Base-by-base conservation (phyloP, 2,888 invertebrate species). In the Gibbula magus region DNA sequence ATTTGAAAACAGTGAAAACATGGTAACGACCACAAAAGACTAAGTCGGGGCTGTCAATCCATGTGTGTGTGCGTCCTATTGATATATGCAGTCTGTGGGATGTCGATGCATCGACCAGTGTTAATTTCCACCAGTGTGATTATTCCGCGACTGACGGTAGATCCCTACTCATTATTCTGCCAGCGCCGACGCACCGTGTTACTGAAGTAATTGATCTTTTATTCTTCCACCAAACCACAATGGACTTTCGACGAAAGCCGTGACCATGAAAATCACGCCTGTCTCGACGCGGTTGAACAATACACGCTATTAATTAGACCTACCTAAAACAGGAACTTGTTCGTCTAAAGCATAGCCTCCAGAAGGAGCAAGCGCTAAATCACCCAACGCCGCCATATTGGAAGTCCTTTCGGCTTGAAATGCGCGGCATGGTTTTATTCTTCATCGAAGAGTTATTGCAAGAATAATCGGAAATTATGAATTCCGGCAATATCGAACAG, bases 291-390 rank as follows among this genome's bases (percentile, higher is more conserved):
- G 61, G 22, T 61, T 29, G 61, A 61, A 29, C 61, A 29, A 61
- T 61, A n/a, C 25, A 29, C 16, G 61, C 61, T 61, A 61, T 61
- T 29, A 61, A 61, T 61, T 61, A 61, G 61, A 61, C 25, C 61
- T 61, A 61, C 61, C 61, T 25, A 29, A 61, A 61, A 61, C 61
- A 61, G 61, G 61, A 61, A 61, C 61, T 61, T 61, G 61, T 61
- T 61, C 25, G 25, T 29, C 61, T 61, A 45, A 10, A 25, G 16
- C 25, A 25, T 61, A 61, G 25, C 61, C n/a, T 16, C 61, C 18
- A 61, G 61, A 29, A 29, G n/a, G 61, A 22, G 61, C 25, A 29
- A n/a, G 29, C 29, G 61, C 29, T 61, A 29, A 61, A 61, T 61
- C 29, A 61, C 29, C 61, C 25, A 61, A 25, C 22, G 61, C 61